Evolutionary conservation across 1,140 invertebrate species (phyloP), one percentile per base, ranked within the genome.

Genomic region (Drosophila ficusphila): DNA sequence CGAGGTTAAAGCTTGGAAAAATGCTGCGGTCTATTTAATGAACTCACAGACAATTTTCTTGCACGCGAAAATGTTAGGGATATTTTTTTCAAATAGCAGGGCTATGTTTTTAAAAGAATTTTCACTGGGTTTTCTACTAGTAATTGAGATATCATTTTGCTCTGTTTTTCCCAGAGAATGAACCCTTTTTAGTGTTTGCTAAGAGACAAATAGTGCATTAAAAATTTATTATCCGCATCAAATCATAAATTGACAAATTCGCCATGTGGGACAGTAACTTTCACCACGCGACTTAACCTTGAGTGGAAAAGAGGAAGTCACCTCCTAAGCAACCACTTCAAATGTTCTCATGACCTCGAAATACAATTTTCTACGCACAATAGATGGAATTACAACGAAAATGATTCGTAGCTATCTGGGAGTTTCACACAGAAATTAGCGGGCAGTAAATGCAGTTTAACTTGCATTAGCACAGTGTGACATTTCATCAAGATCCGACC

Each of bases 401-500:
- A 42, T 46, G 67, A 29, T 36, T 70, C 48, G 49, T 14, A n/a
- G 25, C 6, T 27, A 54, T 56, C 18, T 29, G 67, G 21, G 8
- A 72, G 53, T 47, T 76, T 76, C 74, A 71, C 74, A 85, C 79
- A 74, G 67, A 86, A 85, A 85, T 85, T 85, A 79, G 81, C 81
- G 74, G 57, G 14, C 53, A 58, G 56, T 76, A 76, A 86, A 86
- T 79, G 81, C 81, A 85, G 76, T 85, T 85, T 79, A 86, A 76
- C 76, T 85, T 85, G 75, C 79, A 85, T 85, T 85, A 85, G 79
- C 69, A 62, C 79, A 73, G 71, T 65, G 81, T 76, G 81, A 77
- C 76, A 85, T 79, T 85, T 86, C 81, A 86, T 86, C 76, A 85
- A 85, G 81, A 76, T 85, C 76, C 51, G 41, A 21, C 2, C 42